A percentile compares a stretch with the other conserved stretches of the same genome.
Conservation (phyloP, 2,888 invertebrate species). For the Acrobasis repandana region DNA sequence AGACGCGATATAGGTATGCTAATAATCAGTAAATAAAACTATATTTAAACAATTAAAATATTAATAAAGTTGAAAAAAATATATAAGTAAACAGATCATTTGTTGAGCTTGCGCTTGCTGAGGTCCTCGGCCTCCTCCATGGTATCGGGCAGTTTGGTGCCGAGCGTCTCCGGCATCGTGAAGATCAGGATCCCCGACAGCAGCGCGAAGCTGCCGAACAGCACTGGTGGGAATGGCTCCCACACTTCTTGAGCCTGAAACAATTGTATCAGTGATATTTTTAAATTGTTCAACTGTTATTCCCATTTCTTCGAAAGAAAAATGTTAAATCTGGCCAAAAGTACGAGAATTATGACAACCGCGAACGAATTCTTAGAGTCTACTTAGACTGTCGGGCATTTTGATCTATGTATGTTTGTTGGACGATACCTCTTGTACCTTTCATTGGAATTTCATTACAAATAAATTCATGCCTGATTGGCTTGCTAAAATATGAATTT, state of each 20-base stretch:
- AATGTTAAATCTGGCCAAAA: too few species aligned
- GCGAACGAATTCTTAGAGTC: too few species aligned
- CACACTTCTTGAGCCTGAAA: constrained; percentile 56
- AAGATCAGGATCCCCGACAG: constrained; percentile 65
- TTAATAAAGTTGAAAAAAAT: too few species aligned
- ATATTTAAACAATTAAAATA: background rate
- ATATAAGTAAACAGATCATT: constrained; percentile 9
- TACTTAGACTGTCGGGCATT: too few species aligned
- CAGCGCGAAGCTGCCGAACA: constrained; percentile 81
- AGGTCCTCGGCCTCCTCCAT: constrained; percentile 80
- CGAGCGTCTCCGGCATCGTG: constrained; percentile 76
- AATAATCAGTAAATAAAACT: background rate
- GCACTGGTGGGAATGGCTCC: constrained; percentile 74
- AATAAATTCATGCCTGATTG: too few species aligned
- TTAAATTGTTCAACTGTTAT: too few species aligned
- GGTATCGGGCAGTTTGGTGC: constrained; percentile 81
- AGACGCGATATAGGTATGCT: background rate
- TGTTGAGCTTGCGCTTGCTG: constrained; percentile 38
- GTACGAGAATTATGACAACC: too few species aligned
- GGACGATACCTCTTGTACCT: too few species aligned
- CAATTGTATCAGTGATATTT: background rate
- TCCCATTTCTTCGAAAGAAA: too few species aligned
- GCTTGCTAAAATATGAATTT: too few species aligned
- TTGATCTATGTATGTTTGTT: too few species aligned
- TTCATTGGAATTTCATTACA: too few species aligned